phyloP scores from a whole-genome alignment of 2,888 invertebrate species.

The Octodonta nipae region DNA sequence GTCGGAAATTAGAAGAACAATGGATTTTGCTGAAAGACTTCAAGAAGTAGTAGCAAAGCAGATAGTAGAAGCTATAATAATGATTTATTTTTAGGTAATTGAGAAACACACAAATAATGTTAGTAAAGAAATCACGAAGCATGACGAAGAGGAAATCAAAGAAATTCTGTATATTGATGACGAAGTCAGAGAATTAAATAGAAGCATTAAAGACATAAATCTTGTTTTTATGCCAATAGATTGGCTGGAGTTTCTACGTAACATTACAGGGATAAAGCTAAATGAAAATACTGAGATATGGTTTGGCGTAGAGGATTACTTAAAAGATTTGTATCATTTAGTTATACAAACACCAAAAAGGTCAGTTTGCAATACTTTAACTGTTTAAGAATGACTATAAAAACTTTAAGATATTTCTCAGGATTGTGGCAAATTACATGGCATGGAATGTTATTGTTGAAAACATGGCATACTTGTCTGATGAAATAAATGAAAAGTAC shows the following conservation, averaged over 20 bases:
- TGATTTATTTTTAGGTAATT: not conserved
- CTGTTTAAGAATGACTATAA: not conserved
- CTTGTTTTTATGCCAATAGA: conserved; percentile 15
- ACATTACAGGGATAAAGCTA: conserved; percentile 18
- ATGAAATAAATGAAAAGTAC: conserved; percentile 15
- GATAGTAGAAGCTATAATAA: not conserved
- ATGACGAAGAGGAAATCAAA: conserved; percentile 6
- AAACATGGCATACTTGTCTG: conserved; percentile 17
- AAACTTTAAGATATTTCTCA: conserved; percentile 6
- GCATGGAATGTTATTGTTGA: conserved; percentile 21
- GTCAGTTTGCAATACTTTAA: no score
- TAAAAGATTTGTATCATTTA: conserved; percentile 19
- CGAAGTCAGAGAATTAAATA: conserved; percentile 5
- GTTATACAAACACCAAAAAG: conserved; percentile 19
- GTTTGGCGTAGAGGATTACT: conserved; percentile 17
- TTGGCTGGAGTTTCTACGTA: conserved; percentile 22
- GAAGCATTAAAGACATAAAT: conserved; percentile 16
- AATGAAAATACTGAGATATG: conserved; percentile 16
- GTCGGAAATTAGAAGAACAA: conserved; percentile 17
- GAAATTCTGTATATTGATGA: conserved; percentile 3
- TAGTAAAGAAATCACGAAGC: conserved; percentile 3
- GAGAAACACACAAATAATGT: not conserved
- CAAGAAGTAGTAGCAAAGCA: conserved; percentile 10
- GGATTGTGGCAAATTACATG: conserved; percentile 24
- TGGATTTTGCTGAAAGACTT: conserved; percentile 19